Evolutionary conservation across 2,888 invertebrate genomes (phyloP).

Genomic region (Lithophane leautieri): DNA sequence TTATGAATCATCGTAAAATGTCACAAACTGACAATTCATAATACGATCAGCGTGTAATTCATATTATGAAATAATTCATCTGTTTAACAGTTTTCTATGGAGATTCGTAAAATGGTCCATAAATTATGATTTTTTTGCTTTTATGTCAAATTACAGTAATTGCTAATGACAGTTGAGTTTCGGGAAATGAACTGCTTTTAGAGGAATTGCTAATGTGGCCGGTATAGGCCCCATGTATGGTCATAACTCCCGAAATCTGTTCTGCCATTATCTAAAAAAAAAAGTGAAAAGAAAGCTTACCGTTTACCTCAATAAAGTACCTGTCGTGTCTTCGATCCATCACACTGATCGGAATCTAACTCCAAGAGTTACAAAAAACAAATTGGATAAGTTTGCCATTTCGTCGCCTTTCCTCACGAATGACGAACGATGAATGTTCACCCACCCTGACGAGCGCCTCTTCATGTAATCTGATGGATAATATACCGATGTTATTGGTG

Average conservation of each 20-base stretch:
- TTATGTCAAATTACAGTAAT: no score
- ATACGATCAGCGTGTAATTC: no score
- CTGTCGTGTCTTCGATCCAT: conserved; percentile 36
- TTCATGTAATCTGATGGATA: conserved; percentile 10
- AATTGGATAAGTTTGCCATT: conserved; percentile 58
- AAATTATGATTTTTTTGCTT: no score
- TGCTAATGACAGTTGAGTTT: no score
- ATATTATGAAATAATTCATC: no score
- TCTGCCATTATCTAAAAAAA: neutral
- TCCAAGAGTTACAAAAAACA: conserved; percentile 48
- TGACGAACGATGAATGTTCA: conserved; percentile 25
- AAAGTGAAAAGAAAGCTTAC: neutral
- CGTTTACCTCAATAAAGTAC: conserved; percentile 17
- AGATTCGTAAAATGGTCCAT: no score
- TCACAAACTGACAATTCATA: no score
- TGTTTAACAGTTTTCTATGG: no score
- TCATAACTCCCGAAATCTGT: neutral
- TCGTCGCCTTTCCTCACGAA: conserved; percentile 23
- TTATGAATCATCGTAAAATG: no score
- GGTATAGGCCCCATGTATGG: no score
- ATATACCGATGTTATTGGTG: neutral
- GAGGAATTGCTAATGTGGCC: no score
- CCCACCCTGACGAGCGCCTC: conserved; percentile 7
- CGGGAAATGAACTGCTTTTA: no score
- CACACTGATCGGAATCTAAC: conserved; percentile 31